These are phyloP conservation scores for Trachemys scripta DNA, from an alignment of 2,113 vertebrate species.

Conservation along the genomic window DNA sequence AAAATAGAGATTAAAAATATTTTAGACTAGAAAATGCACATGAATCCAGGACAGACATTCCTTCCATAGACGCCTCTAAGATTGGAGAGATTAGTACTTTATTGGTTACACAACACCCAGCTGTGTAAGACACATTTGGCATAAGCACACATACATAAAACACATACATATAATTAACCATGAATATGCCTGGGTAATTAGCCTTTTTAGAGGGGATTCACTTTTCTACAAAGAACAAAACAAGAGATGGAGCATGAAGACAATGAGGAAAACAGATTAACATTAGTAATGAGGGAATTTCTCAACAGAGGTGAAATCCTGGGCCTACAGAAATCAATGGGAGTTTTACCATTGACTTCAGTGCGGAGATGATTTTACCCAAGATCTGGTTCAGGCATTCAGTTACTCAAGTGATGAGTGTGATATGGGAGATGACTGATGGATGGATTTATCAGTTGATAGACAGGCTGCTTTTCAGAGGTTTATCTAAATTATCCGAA, in stretches of 20 bases:
- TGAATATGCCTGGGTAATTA: constrained; percentile 50
- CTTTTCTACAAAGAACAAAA: constrained; percentile 55
- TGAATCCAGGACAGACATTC: constrained; percentile 29
- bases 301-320: neutral
- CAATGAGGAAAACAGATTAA: constrained; percentile 47
- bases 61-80: neutral
- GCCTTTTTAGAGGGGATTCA: constrained; percentile 44
- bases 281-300: constrained; percentile 6
- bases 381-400: neutral
- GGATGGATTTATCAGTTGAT: neutral
- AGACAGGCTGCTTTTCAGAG: neutral
- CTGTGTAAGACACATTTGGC: rapidly evolving
- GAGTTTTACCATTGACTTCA: neutral
- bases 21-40: constrained; percentile 32
- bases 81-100: neutral
- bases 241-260: neutral
- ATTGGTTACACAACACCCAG: constrained; percentile 29
- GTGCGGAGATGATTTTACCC: neutral
- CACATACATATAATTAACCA: neutral
- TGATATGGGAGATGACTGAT: neutral
- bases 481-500: neutral
- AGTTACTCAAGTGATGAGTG: neutral
- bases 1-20: constrained; percentile 57
- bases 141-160: constrained; percentile 20
- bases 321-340: neutral